A percentile compares a stretch with the other conserved stretches of the same genome.
Conservation (phyloP, 1,140 invertebrate species). For the Lepidurus arcticus region DNA sequence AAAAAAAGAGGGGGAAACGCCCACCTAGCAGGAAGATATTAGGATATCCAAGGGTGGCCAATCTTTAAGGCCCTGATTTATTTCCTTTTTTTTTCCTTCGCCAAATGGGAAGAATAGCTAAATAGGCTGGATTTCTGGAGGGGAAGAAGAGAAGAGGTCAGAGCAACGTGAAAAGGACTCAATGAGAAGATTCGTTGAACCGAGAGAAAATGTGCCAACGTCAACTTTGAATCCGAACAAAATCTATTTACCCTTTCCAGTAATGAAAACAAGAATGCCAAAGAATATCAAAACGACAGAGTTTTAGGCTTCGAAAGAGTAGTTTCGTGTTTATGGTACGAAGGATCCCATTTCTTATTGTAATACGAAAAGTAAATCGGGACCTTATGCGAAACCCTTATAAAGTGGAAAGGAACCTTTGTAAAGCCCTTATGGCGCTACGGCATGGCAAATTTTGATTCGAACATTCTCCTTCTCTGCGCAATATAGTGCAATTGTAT, state of each 20-base stretch:
- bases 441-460: no score
- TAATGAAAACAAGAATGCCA: background rate
- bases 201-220: conserved; percentile 14
- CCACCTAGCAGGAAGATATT: background rate
- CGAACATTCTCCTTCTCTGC: no score
- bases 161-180: background rate
- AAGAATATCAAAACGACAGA: background rate
- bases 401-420: no score
- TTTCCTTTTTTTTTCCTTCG: background rate
- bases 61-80: background rate
- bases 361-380: no score
- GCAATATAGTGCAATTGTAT: no score
- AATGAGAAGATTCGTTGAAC: conserved; percentile 10
- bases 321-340: no score
- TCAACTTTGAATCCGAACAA: background rate
- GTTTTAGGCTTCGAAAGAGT: no score
- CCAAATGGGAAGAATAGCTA: conserved; percentile 21
- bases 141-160: background rate
- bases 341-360: no score
- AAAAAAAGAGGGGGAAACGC: background rate
- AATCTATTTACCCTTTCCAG: background rate
- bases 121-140: background rate
- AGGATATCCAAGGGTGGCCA: background rate
- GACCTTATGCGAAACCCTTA: no score
- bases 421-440: no score